Percentiles rank a stretch among this genome's conserved stretches.
These are phyloP conservation scores for Muntiacus reevesi DNA, from an alignment of 2,113 vertebrate genomes.

Conservation along the genomic window DNA sequence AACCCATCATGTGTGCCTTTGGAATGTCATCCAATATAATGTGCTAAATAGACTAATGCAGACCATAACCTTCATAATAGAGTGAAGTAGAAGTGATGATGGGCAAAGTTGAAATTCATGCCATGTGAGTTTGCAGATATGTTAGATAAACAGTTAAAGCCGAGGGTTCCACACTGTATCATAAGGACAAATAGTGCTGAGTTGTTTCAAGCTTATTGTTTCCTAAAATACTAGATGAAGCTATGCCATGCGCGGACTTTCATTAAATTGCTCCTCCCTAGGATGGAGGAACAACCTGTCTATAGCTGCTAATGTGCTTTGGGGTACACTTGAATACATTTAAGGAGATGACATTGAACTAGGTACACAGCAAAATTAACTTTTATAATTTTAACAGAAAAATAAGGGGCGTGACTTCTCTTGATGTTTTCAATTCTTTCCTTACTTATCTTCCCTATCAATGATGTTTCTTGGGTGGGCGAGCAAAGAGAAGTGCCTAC, in stretches of 20 bases:
- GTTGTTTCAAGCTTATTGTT: constrained; percentile 35
- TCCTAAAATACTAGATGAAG: constrained; percentile 33
- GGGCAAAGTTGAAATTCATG: constrained; percentile 40
- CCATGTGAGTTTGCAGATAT: constrained; percentile 34
- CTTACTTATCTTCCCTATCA: not conserved
- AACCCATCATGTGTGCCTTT: constrained; percentile 36
- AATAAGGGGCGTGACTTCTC: not conserved
- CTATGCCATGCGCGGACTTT: not conserved
- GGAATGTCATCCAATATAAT: constrained; percentile 47
- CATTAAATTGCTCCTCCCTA: not conserved
- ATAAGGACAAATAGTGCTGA: constrained; percentile 28
- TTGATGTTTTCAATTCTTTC: not conserved
- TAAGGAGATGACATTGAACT: not conserved
- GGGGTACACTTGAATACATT: not conserved
- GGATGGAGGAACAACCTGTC: not conserved
- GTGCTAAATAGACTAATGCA: constrained; percentile 14
- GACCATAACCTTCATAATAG: not conserved
- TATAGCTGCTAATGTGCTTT: not conserved
- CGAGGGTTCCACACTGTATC: not conserved
- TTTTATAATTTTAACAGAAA: constrained; percentile 2
- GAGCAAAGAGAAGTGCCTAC: not conserved
- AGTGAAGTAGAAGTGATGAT: not conserved
- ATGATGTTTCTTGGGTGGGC: not conserved
- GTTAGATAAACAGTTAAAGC: constrained; percentile 52
- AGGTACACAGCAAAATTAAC: not conserved